Conservation (phyloP, 2,797 vertebrate genomes). For the Salmo trutta region DNA sequence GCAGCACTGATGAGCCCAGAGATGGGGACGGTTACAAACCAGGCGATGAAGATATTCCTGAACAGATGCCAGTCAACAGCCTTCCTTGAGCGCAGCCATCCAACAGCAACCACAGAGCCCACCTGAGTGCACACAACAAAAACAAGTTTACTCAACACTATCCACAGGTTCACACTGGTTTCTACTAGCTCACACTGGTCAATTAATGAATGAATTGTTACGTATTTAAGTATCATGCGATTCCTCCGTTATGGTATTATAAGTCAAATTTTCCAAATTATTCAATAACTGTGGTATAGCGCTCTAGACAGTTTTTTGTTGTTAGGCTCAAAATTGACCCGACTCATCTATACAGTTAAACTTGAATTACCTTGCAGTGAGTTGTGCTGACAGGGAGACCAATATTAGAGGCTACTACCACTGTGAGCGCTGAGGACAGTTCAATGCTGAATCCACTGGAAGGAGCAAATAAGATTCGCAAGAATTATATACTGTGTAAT, state of each 20-base stretch:
- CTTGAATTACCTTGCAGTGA: conserved; percentile 89
- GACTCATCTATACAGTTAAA: background rate
- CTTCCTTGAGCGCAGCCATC: conserved; percentile 94
- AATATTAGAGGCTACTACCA: conserved; percentile 93
- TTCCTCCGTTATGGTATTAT: background rate
- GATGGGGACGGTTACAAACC: conserved; percentile 96
- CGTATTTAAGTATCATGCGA: background rate
- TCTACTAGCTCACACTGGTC: background rate
- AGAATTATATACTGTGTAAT: background rate
- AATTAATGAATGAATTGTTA: background rate
- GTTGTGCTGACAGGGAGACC: conserved; percentile 97
- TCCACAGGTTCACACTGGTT: background rate
- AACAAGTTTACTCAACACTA: conserved; percentile 7
- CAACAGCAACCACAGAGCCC: conserved; percentile 93
- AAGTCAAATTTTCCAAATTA: background rate
- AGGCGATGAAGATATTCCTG: conserved; percentile 96
- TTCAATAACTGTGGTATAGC: background rate
- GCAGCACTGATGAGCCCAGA: conserved; percentile 91
- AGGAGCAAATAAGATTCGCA: conserved; percentile 24
- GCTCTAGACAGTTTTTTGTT: background rate
- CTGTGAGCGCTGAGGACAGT: conserved; percentile 90
- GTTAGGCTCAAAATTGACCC: background rate
- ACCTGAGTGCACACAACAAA: conserved; percentile 73
- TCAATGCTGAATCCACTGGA: conserved; percentile 96
- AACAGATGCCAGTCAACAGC: conserved; percentile 94